Percentiles rank a stretch among this genome's conserved stretches.
These are phyloP conservation scores for Pipra filicauda DNA, from an alignment of 2,113 vertebrate species.

Conservation along the genomic window DNA sequence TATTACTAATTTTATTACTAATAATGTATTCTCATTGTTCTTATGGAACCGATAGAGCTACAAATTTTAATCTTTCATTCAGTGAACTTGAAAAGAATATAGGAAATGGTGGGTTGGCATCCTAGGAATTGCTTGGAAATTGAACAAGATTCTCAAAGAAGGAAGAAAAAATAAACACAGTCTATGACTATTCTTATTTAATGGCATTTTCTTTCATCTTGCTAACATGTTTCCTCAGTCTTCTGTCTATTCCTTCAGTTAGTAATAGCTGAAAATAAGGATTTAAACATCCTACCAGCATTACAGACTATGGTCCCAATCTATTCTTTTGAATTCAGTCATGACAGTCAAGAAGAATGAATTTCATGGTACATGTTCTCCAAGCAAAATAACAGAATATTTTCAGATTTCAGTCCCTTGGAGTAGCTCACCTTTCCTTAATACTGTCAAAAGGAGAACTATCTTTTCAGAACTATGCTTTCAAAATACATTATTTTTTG, in stretches of 20 bases:
- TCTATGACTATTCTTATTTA: neutral
- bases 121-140: neutral
- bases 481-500: neutral
- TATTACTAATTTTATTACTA: neutral
- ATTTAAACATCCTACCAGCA: neutral
- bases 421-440: neutral
- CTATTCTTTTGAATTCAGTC: neutral
- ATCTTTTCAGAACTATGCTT: neutral
- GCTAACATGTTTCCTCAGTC: neutral
- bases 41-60: neutral
- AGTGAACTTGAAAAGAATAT: neutral
- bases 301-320: neutral
- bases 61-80: neutral
- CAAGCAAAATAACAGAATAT: neutral
- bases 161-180: neutral
- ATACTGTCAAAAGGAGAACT: neutral
- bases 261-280: neutral
- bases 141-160: neutral
- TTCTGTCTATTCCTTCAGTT: neutral
- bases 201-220: neutral
- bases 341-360: neutral
- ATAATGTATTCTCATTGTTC: neutral
- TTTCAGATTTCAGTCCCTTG: neutral
- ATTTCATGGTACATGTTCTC: neutral
- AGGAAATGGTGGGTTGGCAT: neutral